These are phyloP conservation scores for Chrysomallon squamiferum DNA, from an alignment of 1,140 invertebrate genomes.

Conservation along the genomic window DNA sequence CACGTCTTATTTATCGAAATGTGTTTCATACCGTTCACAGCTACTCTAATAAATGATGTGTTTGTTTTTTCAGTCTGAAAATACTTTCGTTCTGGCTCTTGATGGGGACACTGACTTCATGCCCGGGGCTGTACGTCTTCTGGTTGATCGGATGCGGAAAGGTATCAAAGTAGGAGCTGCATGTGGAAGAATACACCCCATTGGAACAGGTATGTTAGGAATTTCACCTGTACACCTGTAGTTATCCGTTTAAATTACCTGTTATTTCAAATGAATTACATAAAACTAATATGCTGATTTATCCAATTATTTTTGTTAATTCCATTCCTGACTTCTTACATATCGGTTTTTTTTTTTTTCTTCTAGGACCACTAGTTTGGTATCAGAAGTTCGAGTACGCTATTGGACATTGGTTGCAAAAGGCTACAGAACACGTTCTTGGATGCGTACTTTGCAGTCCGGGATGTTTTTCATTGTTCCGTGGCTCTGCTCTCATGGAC, in stretches of 20 bases:
- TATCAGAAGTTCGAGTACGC: constrained; percentile 75
- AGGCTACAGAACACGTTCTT: constrained; percentile 72
- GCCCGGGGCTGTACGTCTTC: constrained; percentile 64
- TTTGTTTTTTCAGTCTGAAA: constrained; percentile 63
- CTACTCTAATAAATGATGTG: too few relatives aligned
- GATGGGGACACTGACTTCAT: constrained; percentile 69
- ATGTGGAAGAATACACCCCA: constrained; percentile 67
- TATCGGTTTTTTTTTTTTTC: not conserved
- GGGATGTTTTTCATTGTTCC: constrained; percentile 75
- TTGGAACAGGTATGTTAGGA: not conserved
- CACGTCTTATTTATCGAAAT: too few relatives aligned
- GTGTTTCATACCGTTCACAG: too few relatives aligned
- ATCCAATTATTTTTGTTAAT: too few relatives aligned
- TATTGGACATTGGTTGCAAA: constrained; percentile 73
- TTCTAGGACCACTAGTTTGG: constrained; percentile 68
- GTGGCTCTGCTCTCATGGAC: constrained; percentile 70
- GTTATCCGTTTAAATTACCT: not conserved
- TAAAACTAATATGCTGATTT: too few relatives aligned
- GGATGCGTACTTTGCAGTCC: constrained; percentile 73
- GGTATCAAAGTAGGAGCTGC: constrained; percentile 67
- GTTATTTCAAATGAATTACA: not conserved
- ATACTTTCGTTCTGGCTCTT: constrained; percentile 67
- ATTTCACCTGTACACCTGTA: not conserved
- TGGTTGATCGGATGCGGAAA: constrained; percentile 68
- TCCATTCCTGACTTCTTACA: too few relatives aligned